Base-by-base conservation (phyloP, 2,888 invertebrate species). In the Labia minor region DNA sequence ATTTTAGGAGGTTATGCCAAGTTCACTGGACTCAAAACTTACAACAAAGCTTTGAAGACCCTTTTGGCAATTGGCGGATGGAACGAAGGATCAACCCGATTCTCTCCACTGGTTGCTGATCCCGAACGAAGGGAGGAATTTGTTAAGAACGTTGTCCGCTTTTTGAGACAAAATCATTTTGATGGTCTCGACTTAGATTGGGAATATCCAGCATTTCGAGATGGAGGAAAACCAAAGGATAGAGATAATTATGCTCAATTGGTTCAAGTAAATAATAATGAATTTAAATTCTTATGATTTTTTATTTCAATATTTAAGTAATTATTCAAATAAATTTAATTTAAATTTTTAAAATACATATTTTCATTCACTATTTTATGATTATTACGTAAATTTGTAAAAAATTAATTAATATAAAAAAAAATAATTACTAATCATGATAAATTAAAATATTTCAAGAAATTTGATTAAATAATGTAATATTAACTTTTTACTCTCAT, bases 181-280 rank as follows among this genome's bases (percentile, higher is more conserved):
- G 95, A 95, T 77, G 95, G 95, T 1, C 81, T 95, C 37, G 95
- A 95, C 78, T 81, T 95, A 72, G 95, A 95, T 77, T 95, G 95
- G 95, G 93, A 90, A 74, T 90, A 90, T 77, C 91, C 91, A 0
- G 86, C 88, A 1, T 89, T 88, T 77, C 80, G 92, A 61, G 91
- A 92, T 76, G 91, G 91, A 33, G 82, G 83, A 33, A 81, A 81
- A 72, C 82, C 90, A 0, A 86, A 89, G 18, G 95, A 95, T 78
- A 84, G 85, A 67, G 89, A 90, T 73, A 92, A 95, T 79, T 95
- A 95, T 77, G 91, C 92, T 63, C 85, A 85, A 74, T 84, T 95
- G 68, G 92, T 94, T 62, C 87, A 88, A 82, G 87, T 86, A 75
- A 74, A 73, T 68, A n/a, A 33, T 64, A n/a, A n/a, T n/a, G n/a